phyloP scores from a whole-genome alignment of 2,797 vertebrate genomes.

The Phyllotis vaccarum region DNA sequence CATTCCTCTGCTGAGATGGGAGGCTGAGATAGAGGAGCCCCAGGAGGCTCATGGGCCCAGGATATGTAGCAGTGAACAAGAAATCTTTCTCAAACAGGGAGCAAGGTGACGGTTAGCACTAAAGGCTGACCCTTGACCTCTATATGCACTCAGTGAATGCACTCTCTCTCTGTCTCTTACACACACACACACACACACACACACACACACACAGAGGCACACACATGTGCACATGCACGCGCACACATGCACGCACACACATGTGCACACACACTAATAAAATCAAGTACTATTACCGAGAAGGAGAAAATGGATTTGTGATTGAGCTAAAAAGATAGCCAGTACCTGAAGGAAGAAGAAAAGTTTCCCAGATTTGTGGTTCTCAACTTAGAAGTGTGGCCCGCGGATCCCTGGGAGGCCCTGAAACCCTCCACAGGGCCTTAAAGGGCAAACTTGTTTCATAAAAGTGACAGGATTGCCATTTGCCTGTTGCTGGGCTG shows the following conservation, averaged over 20 bases:
- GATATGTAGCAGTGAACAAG: neutral
- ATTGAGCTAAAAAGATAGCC: neutral
- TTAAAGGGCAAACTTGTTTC: neutral
- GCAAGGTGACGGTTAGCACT: neutral
- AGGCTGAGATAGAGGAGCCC: neutral
- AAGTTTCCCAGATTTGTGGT: neutral
- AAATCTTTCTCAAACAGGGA: neutral
- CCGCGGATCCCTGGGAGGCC: neutral
- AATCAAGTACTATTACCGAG: neutral
- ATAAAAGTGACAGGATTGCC: neutral
- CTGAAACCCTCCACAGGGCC: neutral
- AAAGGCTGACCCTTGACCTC: neutral
- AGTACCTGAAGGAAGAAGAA: neutral
- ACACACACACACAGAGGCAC: no score
- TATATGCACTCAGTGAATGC: neutral
- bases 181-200: neutral
- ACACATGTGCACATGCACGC: no score
- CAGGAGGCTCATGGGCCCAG: neutral
- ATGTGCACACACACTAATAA: neutral
- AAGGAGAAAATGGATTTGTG: slow-evolving; percentile 15
- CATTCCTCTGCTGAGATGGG: neutral
- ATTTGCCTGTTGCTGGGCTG: neutral
- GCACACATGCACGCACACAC: no score
- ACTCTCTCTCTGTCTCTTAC: neutral
- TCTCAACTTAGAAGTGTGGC: neutral